phyloP scores from a whole-genome alignment of 2,888 invertebrate genomes.

The Rotaria magnacalcarata region DNA sequence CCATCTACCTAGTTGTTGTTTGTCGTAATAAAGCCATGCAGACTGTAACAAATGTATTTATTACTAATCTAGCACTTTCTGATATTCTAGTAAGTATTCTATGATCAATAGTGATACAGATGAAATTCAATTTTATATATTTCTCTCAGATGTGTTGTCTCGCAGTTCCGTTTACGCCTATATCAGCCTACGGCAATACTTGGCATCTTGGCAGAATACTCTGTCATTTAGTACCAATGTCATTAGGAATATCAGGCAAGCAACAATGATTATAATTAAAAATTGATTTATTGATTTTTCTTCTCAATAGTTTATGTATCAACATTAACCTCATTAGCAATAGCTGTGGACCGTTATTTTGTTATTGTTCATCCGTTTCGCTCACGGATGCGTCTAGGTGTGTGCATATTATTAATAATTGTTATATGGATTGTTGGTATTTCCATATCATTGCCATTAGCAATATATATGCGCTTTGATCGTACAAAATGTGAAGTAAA shows the following conservation, averaged over 20 bases:
- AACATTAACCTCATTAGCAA: constrained; percentile 88
- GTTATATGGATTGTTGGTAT: constrained; percentile 85
- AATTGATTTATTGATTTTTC: not conserved
- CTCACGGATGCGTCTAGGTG: constrained; percentile 80
- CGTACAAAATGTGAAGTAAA: not conserved
- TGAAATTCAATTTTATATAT: not conserved
- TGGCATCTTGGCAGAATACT: constrained; percentile 88
- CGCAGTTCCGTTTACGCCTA: constrained; percentile 89
- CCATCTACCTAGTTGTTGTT: not conserved
- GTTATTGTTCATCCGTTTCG: constrained; percentile 92
- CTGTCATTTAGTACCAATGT: constrained; percentile 84
- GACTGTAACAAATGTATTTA: constrained; percentile 9
- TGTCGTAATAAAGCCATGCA: constrained; percentile 32
- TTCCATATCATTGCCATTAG: constrained; percentile 82
- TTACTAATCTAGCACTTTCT: constrained; percentile 42
- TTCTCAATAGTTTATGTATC: constrained; percentile 76
- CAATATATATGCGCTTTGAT: constrained; percentile 64
- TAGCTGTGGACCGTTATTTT: constrained; percentile 92
- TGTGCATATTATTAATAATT: constrained; percentile 77
- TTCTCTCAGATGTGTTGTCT: constrained; percentile 72
- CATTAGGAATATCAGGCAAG: constrained; percentile 69
- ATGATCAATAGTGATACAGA: not conserved
- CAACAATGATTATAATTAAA: not conserved
- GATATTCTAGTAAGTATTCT: not conserved
- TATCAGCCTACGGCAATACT: constrained; percentile 40